Evolutionary conservation across 1,140 invertebrate species (phyloP).

Genomic region (Aleiodes sp.): DNA sequence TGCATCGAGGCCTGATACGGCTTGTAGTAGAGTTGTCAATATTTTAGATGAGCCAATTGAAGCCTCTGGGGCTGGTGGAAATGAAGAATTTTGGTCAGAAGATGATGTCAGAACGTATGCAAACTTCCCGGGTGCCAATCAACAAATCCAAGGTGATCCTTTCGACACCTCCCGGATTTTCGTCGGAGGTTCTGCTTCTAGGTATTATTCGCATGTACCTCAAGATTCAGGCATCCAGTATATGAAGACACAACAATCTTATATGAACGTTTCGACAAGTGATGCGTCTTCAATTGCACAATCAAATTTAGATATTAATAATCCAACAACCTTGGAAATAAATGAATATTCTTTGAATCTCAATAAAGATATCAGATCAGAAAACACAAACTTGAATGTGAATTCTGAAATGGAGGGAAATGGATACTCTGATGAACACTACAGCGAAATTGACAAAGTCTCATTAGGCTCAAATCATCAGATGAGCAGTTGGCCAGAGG

Average conservation of each 20-base stretch:
- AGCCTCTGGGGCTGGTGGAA: constrained; percentile 42
- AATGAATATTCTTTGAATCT: constrained; percentile 24
- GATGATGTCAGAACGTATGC: constrained; percentile 57
- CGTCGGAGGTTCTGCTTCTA: constrained; percentile 49
- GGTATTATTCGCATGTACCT: constrained; percentile 64
- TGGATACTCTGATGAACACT: constrained; percentile 44
- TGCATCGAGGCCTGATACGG: constrained; percentile 35
- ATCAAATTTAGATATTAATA: constrained; percentile 9
- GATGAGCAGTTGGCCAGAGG: constrained; percentile 57
- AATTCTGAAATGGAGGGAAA: constrained; percentile 39
- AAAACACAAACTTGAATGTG: constrained; percentile 51
- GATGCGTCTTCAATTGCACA: neutral
- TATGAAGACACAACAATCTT: constrained; percentile 43
- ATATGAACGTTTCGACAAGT: constrained; percentile 51
- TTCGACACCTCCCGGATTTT: constrained; percentile 72
- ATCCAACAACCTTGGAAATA: neutral
- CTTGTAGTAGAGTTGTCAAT: constrained; percentile 65
- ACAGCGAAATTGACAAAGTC: constrained; percentile 55
- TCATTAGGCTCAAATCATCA: constrained; percentile 30
- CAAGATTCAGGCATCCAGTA: constrained; percentile 47
- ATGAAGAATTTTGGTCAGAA: constrained; percentile 51
- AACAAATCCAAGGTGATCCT: constrained; percentile 57
- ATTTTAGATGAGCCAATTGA: constrained; percentile 83
- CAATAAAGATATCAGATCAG: constrained; percentile 38
- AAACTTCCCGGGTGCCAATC: constrained; percentile 54